phyloP scores from a whole-genome alignment of 23 tunicate species.

The Clavelina lepadiformis region DNA sequence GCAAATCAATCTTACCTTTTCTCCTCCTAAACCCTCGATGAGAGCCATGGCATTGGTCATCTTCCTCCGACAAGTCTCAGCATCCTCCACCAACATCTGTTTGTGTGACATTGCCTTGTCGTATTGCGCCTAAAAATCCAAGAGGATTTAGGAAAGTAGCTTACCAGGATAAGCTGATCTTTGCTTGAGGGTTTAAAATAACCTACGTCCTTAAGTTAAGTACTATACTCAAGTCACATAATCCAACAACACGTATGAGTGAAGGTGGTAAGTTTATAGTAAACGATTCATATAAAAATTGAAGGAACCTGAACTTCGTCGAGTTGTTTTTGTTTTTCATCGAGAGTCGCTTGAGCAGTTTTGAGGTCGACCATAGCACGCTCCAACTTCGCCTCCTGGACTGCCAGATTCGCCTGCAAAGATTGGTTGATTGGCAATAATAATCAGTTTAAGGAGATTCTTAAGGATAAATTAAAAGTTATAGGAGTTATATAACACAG shows the following conservation, averaged over 20 bases:
- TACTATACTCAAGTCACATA: too few species aligned
- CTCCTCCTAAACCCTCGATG: slow-evolving; percentile 83
- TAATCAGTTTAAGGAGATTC: background rate
- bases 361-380: slow-evolving; percentile 60
- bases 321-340: slow-evolving; percentile 72
- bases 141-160: too few species aligned
- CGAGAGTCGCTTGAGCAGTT: slow-evolving; percentile 60
- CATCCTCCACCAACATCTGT: slow-evolving; percentile 68
- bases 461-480: background rate
- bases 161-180: too few species aligned
- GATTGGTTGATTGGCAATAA: background rate
- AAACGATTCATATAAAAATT: too few species aligned
- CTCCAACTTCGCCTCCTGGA: slow-evolving; percentile 52
- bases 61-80: slow-evolving; percentile 68
- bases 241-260: too few species aligned
- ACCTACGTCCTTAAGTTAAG: too few species aligned
- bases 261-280: too few species aligned
- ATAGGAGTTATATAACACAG: too few species aligned
- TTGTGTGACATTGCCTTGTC: slow-evolving; percentile 86
- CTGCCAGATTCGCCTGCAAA: slow-evolving; percentile 63
- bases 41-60: slow-evolving; percentile 84
- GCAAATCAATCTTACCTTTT: slow-evolving; percentile 37
- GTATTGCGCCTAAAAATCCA: slow-evolving; percentile 48
- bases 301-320: slow-evolving; percentile 87
- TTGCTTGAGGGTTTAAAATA: too few species aligned